Evolutionary conservation across 2,797 vertebrate genomes (phyloP).

Genomic region (Gymnoscopelus braueri): DNA sequence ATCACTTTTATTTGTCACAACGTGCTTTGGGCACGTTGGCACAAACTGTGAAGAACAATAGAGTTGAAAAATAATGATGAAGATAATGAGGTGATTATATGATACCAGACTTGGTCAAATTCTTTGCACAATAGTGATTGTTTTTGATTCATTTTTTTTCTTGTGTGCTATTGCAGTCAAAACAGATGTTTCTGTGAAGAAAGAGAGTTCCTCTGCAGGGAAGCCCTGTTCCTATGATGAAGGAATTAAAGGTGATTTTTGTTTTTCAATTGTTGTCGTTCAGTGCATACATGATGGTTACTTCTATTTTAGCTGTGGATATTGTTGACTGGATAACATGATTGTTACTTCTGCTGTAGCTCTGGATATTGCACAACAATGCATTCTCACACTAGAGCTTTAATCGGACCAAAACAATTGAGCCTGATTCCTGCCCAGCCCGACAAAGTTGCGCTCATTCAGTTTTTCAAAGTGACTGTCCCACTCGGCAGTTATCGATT

Average conservation of each 20-base stretch:
- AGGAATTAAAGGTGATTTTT: conserved; percentile 89
- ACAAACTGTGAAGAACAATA: conserved; percentile 18
- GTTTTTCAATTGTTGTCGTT: too few relatives aligned
- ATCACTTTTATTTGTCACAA: background rate
- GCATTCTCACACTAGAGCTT: too few relatives aligned
- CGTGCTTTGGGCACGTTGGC: background rate
- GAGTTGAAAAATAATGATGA: conserved; percentile 19
- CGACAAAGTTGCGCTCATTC: too few relatives aligned
- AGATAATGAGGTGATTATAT: background rate
- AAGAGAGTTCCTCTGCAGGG: conserved; percentile 90
- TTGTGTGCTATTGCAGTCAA: conserved; percentile 72
- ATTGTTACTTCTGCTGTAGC: background rate
- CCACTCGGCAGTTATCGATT: too few relatives aligned
- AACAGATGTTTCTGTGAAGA: conserved; percentile 92
- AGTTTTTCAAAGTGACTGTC: too few relatives aligned
- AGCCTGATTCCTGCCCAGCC: too few relatives aligned
- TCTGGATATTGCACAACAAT: background rate
- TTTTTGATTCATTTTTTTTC: conserved; percentile 6
- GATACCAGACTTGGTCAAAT: too few relatives aligned
- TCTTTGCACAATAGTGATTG: conserved; percentile 5
- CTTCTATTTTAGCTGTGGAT: background rate
- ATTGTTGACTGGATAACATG: background rate
- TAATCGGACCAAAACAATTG: too few relatives aligned
- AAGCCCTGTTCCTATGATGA: conserved; percentile 95
- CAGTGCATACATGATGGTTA: background rate